phyloP scores from a whole-genome alignment of 1,140 invertebrate species.

The Lepidurus apus region DNA sequence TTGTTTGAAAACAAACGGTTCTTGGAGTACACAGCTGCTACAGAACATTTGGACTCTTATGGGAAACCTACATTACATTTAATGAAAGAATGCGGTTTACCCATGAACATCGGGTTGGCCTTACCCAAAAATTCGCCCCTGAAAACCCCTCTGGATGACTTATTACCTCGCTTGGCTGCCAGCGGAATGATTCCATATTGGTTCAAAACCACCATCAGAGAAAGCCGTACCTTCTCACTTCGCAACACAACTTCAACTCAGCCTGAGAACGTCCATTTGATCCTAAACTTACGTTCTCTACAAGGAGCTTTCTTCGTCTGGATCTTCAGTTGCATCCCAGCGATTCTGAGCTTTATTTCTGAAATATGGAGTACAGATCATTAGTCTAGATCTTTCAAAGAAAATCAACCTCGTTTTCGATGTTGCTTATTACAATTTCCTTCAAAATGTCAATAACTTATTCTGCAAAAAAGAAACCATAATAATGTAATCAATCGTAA shows the following conservation, averaged over 20 bases:
- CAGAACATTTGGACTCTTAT: neutral
- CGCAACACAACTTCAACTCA: neutral
- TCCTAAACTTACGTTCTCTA: neutral
- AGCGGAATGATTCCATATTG: neutral
- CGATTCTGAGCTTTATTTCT: neutral
- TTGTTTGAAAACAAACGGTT: neutral
- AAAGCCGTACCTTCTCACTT: neutral
- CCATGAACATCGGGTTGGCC: neutral
- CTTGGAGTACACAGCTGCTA: neutral
- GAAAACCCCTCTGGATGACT: neutral
- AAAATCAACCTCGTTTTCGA: no score
- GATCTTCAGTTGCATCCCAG: neutral
- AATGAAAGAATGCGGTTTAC: conserved; percentile 7
- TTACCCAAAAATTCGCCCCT: conserved; percentile 13
- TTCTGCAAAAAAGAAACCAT: no score
- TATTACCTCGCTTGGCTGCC: neutral
- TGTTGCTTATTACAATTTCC: no score
- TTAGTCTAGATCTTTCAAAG: no score
- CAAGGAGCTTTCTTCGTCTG: neutral
- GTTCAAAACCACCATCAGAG: neutral
- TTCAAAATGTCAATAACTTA: no score
- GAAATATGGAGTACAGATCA: neutral
- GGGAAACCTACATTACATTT: neutral
- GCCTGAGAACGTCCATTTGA: neutral
- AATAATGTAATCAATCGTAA: no score